Base-by-base conservation (phyloP, 2,797 vertebrate species). In the Microchirus variegatus region DNA sequence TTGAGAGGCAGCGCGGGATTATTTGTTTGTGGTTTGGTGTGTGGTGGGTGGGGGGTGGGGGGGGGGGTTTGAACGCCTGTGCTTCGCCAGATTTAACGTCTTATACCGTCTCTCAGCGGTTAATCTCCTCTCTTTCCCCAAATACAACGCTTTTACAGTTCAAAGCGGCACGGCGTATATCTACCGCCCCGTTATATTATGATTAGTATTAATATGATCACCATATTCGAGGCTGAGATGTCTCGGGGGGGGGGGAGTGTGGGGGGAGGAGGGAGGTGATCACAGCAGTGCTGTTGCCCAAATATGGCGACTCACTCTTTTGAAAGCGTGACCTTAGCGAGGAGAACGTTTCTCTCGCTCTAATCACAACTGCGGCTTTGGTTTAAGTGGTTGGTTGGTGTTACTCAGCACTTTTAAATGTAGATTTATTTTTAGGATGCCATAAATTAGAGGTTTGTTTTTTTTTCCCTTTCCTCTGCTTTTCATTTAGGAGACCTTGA, bases 191-290 rank as follows among this genome's bases (percentile, higher is more conserved):
- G 80, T 75, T 86, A 87, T 90, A 87, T 91, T 89, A 89, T 78
- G 89, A 90, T 91, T 90, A 85, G 87, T 91, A 89, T 92, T 93
- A 92, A 92, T 92, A 90, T 89, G 84, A 86, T 89, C 81, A 79
- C 74, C 87, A 87, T 85, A 89, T 89, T 90, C 82, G 65, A 76
- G 68, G 81, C 80, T 79, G 79, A 86, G 89, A 49, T 81, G 80
- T 89, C 90, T 91, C 88, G 18, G 68, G 70, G 85, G 87, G 54
- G 78, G 67, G 35, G 70, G 70, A 58, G 36, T 3, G 42, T 14
- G 15, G 14, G 42, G 42, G 14, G 42, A 5, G 42, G 42, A 4
- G 42, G 17, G 67, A 69, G 61, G 36, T 69, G 84, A 82, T 85
- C 77, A 71, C 81, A 74, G 82, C 83, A 71, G 66, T 58, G 57